Base-by-base conservation (phyloP, 2,797 vertebrate genomes). In the Premnoplex brunnescens region DNA sequence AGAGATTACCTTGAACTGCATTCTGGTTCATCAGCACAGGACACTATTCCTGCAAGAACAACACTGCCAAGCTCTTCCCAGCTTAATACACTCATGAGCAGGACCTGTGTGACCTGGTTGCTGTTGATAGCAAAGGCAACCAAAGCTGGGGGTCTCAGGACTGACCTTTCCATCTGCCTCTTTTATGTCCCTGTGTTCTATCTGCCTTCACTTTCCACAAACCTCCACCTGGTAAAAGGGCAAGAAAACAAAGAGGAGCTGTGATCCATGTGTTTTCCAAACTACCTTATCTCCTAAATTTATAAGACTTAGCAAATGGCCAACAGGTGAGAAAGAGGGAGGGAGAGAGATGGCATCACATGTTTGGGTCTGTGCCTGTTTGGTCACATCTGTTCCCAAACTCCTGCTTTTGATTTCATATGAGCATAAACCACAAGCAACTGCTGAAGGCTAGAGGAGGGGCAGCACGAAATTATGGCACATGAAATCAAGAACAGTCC, bases 251-350 rank as follows among this genome's bases (percentile, higher is more conserved):
- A 51, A 69, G 23, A 28, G 13, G 4, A 49, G n/a, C 39, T 2
- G 0, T 3, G 10, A 48, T 37, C 73, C 2, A 7, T 22, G 69
- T n/a, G 10, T 72, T 87, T 79, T 84, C 62, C 60, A 14, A 91
- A 36, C 30, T 39, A 75, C 30, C n/a, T 64, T 9, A 2, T 43
- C 66, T 71, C 91, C 92, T 63, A 52, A 54, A 56, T 44, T n/a
- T 63, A 52, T 48, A 43, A 58, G 76, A 64, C 54, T 78, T 52
- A 91, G 82, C 78, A 94, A 91, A 90, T 55, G 43, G 37, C 18
- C 91, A 77, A n/a, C 92, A 96, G 93, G 92, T 91, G 75, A 94
- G 67, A 75, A 22, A 12, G 46, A 64, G 51, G 36, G 63, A 80
- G 52, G 54, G 34, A 34, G 23, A 1, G 4, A 74, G 41, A 13